Percentiles rank a stretch among this genome's conserved stretches.
Evolutionary conservation across 2,797 vertebrate species (phyloP).

Genomic region (Percopsis omiscomaycus): DNA sequence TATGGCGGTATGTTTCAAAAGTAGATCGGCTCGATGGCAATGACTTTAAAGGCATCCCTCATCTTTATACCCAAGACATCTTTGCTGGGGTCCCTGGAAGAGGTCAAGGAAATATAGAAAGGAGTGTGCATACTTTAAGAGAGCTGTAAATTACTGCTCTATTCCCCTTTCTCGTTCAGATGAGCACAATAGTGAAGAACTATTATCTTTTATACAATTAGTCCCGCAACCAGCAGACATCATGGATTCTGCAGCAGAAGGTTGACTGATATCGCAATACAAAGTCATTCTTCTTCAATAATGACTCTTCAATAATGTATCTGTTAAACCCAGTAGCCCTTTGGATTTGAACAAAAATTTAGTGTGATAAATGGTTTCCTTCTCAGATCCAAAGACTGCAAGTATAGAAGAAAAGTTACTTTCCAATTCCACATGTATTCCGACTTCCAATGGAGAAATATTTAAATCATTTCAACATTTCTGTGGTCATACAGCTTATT

Average conservation of each 20-base stretch:
- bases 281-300: conserved; percentile 49
- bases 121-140: conserved; percentile 32
- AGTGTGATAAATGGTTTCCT: conserved; percentile 52
- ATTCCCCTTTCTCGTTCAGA: conserved; percentile 39
- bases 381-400: conserved; percentile 42
- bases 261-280: not conserved
- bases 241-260: conserved; percentile 15
- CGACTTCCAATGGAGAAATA: conserved; percentile 48
- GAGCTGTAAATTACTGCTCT: conserved; percentile 44
- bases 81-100: conserved; percentile 46
- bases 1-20: conserved; percentile 51
- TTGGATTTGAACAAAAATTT: conserved; percentile 56
- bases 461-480: conserved; percentile 34
- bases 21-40: conserved; percentile 22
- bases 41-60: conserved; percentile 44
- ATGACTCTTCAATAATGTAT: conserved; percentile 34
- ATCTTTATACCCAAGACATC: conserved; percentile 33
- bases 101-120: conserved; percentile 58
- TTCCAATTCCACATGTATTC: conserved; percentile 45
- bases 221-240: conserved; percentile 26
- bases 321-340: conserved; percentile 41
- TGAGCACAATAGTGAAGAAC: conserved; percentile 44
- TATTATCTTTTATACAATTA: conserved; percentile 23
- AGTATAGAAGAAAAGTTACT: conserved; percentile 34
- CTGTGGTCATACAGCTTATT: conserved; percentile 40